Evolutionary conservation across 1,140 invertebrate species (phyloP).

Genomic region (Onthophagus taurus): DNA sequence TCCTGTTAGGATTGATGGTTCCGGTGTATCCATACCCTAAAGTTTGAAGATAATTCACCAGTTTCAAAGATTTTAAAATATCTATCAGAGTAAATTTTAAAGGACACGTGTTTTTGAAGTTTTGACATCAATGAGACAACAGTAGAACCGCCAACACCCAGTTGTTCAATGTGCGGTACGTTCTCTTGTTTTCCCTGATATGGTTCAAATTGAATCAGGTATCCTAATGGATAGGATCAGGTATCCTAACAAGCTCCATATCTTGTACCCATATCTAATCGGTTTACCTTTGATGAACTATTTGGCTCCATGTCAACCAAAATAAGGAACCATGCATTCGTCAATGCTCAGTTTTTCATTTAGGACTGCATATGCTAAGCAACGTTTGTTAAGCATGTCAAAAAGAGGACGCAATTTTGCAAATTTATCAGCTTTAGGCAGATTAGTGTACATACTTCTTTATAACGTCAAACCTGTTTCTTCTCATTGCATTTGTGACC

Average conservation of each 20-base stretch:
- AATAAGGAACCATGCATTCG: too few relatives aligned
- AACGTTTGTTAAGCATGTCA: constrained; percentile 16
- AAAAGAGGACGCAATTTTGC: constrained; percentile 15
- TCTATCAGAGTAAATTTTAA: constrained; percentile 18
- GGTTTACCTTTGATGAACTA: constrained; percentile 19
- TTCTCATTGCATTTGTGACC: not conserved
- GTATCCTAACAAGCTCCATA: too few relatives aligned
- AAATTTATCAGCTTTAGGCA: constrained; percentile 18
- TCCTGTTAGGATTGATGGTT: too few relatives aligned
- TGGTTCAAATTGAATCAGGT: constrained; percentile 18
- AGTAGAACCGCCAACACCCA: constrained; percentile 20
- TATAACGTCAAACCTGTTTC: constrained; percentile 17
- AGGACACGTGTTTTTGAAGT: constrained; percentile 14
- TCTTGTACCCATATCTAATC: constrained; percentile 21
- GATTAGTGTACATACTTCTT: constrained; percentile 15
- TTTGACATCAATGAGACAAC: constrained; percentile 16
- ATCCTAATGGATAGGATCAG: constrained; percentile 16
- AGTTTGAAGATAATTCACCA: constrained; percentile 12
- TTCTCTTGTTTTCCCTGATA: constrained; percentile 18
- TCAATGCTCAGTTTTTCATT: constrained; percentile 17
- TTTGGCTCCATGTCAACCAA: too few relatives aligned
- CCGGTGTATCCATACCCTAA: too few relatives aligned
- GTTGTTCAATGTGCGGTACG: constrained; percentile 14
- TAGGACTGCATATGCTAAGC: constrained; percentile 10
- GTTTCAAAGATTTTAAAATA: constrained; percentile 19